A percentile compares a stretch with the other conserved stretches of the same genome.
Evolutionary conservation across 2,888 invertebrate genomes (phyloP).

Genomic region (Deroplatys truncata): DNA sequence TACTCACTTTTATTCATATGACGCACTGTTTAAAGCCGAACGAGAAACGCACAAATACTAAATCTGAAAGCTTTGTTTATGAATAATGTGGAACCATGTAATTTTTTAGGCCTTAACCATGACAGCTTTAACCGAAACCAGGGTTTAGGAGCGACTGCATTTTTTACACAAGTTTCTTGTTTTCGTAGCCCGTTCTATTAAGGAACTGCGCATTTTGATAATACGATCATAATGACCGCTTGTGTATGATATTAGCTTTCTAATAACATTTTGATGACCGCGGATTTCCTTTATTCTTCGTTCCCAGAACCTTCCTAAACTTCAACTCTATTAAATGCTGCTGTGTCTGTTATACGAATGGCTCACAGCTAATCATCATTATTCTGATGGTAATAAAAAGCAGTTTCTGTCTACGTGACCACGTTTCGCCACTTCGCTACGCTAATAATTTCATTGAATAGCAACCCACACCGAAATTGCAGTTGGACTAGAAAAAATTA

Average conservation of each 20-base stretch:
- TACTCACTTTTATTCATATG: too few relatives aligned
- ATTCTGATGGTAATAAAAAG: neutral
- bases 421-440: neutral
- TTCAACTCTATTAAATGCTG: neutral
- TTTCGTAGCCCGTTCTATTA: neutral
- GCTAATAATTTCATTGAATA: neutral
- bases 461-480: neutral
- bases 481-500: neutral
- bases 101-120: too few relatives aligned
- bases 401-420: neutral
- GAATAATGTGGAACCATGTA: too few relatives aligned
- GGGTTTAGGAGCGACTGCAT: too few relatives aligned
- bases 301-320: neutral
- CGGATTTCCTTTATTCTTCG: neutral
- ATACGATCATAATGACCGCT: neutral
- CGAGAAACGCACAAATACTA: too few relatives aligned
- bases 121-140: too few relatives aligned
- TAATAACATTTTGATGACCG: neutral
- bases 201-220: neutral
- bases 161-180: too few relatives aligned
- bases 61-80: too few relatives aligned
- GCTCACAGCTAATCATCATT: neutral
- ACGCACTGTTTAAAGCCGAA: too few relatives aligned
- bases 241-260: neutral
- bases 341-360: neutral